Evolutionary conservation across 37 sponge, comb jelly and placozoan species (phyloP), one percentile per base, ranked within the genome.

Genomic region (Bolinopsis microptera): DNA sequence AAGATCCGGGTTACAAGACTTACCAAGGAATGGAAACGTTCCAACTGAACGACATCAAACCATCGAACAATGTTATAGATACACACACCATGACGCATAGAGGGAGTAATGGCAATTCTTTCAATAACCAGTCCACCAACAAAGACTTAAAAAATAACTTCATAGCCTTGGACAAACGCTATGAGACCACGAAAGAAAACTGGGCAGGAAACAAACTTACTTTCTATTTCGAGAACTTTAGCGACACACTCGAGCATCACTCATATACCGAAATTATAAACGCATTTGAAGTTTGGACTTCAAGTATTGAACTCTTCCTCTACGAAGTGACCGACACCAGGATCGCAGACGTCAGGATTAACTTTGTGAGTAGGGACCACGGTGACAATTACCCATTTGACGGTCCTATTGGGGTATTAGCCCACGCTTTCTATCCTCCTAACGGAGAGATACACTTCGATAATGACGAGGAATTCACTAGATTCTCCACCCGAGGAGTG

Each of bases 351-450:
- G 39, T 86, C 90, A 39, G 22, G 90, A 86, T 86, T 1, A 41
- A 28, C 13, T 86, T 86, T 48, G 18, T 25, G 61, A 41, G 61
- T 3, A 86, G 36, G 30, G n/a, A 38, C 90, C 90, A 86, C 90
- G 90, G 90, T 0, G 90, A 86, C 36, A 86, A 86, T 21, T 86
- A 86, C 90, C 61, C 61, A 1, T 86, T 86, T 86, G 90, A 86
- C 31, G 90, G 90, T 23, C 61, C 90, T 0, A 86, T 86, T 40
- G 90, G 90, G 23, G 90, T 86, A 18, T 34, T 86, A 2, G 90
- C 61, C 1, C 90, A 86, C 61, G 90, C 90, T 26, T 86, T 41
- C 61, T 86, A 86, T 48, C 90, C 90, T 34, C 90, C 38, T 16
- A 86, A 30, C 30, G 90, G 90, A 21, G 61, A 24, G 30, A 48